Conservation (phyloP, 1,140 invertebrate genomes). For the Choristoneura fumiferana region DNA sequence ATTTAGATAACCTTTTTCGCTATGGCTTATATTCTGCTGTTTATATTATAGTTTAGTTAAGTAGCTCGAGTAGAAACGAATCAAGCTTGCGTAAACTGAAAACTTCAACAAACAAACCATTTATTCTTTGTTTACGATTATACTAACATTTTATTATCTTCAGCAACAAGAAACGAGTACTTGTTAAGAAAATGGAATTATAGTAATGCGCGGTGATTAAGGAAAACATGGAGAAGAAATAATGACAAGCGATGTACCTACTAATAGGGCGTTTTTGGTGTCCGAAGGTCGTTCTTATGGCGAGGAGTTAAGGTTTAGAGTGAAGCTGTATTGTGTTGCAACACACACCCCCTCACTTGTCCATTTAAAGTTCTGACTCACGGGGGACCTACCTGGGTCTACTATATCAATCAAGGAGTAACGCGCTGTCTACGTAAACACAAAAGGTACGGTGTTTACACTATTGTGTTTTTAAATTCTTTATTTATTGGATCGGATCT, state of each 20-base stretch:
- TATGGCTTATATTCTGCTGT: background rate
- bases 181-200: background rate
- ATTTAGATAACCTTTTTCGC: conserved; percentile 1
- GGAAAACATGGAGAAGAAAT: conserved; percentile 10
- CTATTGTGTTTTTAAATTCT: too few relatives aligned
- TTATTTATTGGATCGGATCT: too few relatives aligned
- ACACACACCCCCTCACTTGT: background rate
- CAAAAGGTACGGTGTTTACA: background rate
- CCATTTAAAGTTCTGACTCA: conserved; percentile 16
- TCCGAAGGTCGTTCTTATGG: background rate
- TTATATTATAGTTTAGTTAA: background rate
- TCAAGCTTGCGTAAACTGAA: too few relatives aligned
- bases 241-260: background rate
- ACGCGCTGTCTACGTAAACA: conserved; percentile 1
- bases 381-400: conserved; percentile 8
- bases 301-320: background rate
- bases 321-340: background rate
- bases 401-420: conserved; percentile 14
- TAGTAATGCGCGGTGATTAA: background rate
- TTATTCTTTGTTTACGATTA: background rate
- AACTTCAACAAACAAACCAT: background rate
- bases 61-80: background rate
- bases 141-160: background rate
- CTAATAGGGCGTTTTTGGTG: background rate
- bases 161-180: background rate